Evolutionary conservation across 2,113 vertebrate species (phyloP).

Genomic region (Nymphicus hollandicus): DNA sequence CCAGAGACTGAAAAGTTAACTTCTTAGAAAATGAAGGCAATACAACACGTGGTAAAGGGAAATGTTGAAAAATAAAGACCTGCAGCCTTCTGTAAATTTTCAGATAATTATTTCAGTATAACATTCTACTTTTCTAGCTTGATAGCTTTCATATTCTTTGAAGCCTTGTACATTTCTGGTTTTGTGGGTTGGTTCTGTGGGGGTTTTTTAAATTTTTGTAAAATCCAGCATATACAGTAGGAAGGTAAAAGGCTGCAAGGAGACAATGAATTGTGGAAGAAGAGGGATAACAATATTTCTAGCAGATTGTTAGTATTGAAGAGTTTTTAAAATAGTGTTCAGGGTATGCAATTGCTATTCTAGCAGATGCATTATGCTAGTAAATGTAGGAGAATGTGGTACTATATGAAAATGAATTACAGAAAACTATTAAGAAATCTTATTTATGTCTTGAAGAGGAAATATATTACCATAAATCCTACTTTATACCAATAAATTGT

Average conservation of each 20-base stretch:
- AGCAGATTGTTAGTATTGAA: conserved; percentile 47
- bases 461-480: conserved; percentile 58
- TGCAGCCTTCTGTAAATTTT: conserved; percentile 46
- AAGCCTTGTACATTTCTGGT: background rate
- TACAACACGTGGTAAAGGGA: background rate
- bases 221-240: background rate
- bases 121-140: background rate
- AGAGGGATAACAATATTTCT: conserved; percentile 37
- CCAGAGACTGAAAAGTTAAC: conserved; percentile 59
- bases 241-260: conserved; percentile 34
- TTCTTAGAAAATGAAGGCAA: conserved; percentile 48
- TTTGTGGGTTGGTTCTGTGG: background rate
- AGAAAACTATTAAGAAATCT: conserved; percentile 60
- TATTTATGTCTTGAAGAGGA: conserved; percentile 65
- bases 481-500: conserved; percentile 54
- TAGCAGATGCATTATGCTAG: conserved; percentile 42
- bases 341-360: conserved; percentile 36
- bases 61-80: conserved; percentile 41
- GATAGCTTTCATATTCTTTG: conserved; percentile 29
- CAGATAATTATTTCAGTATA: conserved; percentile 37
- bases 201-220: background rate
- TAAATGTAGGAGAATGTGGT: conserved; percentile 56
- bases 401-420: conserved; percentile 64
- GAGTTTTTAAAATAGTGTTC: conserved; percentile 52
- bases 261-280: conserved; percentile 46